Base-by-base conservation (phyloP, 64 coral and sea anemone species). In the Stichodactyla mertensii region DNA sequence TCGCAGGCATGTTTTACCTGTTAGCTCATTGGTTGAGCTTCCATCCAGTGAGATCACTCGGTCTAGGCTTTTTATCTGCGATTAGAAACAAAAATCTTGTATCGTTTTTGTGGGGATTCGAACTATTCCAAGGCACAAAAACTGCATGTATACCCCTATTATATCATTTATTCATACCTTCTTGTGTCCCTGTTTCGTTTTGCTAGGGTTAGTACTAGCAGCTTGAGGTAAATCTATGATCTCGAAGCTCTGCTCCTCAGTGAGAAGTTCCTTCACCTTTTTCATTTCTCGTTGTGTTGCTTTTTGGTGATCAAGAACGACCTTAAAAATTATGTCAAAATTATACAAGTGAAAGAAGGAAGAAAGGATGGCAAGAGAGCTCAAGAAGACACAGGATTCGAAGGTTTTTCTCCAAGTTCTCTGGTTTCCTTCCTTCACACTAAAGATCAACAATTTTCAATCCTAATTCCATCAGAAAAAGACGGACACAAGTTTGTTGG, bases 181-280 rank as follows among this genome's bases (percentile, higher is more conserved):
- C 57, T 86, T 97, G 54, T 90, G 71, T 0, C 69, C 88, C 36
- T 24, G 61, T 82, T 69, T 93, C 7, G 71, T n/a, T 18, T 83
- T 88, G 16, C 52, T 24, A 20, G 16, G 55, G 24, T 51, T 23
- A 45, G 82, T 57, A 26, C 61, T 79, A 16, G 87, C 81, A 52
- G 92, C 55, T n/a, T 89, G 74, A 61, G 94, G 94, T 26, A 64
- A 88, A 66, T 93, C 89, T 22, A 97, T 93, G 18, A 97, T 89
- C 82, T 97, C 94, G 58, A 97, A 97, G 51, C 81, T 93, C 53
- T 88, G 88, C 12, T 97, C 94, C 23, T 89, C 88, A 4, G 80
- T 74, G 0, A 97, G 57, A 0, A 97, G 79, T 54, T 97, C 88
- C 27, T 89, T 77, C 18, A 97, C 88, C 20, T 87, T 92, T 19